Percentiles rank a stretch among this genome's conserved stretches.
These are phyloP conservation scores for Argentina silus DNA, from an alignment of 2,797 vertebrate genomes.

Conservation along the genomic window DNA sequence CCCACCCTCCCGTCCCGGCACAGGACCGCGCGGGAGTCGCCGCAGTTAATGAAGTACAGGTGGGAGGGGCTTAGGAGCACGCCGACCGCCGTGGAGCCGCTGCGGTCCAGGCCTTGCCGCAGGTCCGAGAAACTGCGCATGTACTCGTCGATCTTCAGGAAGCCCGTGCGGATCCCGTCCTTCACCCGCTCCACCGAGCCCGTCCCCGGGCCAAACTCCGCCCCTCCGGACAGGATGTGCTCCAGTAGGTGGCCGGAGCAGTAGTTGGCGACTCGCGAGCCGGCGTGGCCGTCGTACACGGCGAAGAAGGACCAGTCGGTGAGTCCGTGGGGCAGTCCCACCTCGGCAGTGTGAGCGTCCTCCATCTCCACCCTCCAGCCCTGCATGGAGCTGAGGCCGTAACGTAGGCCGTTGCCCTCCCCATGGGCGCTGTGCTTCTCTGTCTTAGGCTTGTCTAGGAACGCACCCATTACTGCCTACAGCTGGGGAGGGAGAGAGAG, in stretches of 20 bases:
- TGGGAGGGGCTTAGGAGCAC: conserved; percentile 94
- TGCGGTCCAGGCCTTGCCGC: conserved; percentile 98
- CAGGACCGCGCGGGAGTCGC: conserved; percentile 95
- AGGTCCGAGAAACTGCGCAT: conserved; percentile 99
- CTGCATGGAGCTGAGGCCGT: conserved; percentile 99
- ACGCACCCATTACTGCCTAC: conserved; percentile 96
- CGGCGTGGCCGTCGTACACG: conserved; percentile 97
- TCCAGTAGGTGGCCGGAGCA: conserved; percentile 97
- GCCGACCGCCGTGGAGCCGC: conserved; percentile 97
- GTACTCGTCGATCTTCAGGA: conserved; percentile 98
- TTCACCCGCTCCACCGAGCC: conserved; percentile 94
- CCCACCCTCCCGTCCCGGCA: conserved; percentile 91
- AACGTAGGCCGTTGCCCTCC: conserved; percentile 92
- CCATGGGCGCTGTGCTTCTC: conserved; percentile 98
- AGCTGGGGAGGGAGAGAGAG: conserved; percentile 65
- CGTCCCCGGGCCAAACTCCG: conserved; percentile 85
- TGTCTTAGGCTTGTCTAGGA: conserved; percentile 99
- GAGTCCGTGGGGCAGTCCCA: conserved; percentile 95
- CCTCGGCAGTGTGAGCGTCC: conserved; percentile 96
- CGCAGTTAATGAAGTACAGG: conserved; percentile 99
- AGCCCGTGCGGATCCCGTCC: conserved; percentile 95
- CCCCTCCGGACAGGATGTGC: conserved; percentile 92
- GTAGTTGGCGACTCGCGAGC: conserved; percentile 97
- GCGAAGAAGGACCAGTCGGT: conserved; percentile 99
- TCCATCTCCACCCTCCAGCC: conserved; percentile 99